Evolutionary conservation across 2,113 vertebrate species (phyloP).

Genomic region (Sus scrofa): DNA sequence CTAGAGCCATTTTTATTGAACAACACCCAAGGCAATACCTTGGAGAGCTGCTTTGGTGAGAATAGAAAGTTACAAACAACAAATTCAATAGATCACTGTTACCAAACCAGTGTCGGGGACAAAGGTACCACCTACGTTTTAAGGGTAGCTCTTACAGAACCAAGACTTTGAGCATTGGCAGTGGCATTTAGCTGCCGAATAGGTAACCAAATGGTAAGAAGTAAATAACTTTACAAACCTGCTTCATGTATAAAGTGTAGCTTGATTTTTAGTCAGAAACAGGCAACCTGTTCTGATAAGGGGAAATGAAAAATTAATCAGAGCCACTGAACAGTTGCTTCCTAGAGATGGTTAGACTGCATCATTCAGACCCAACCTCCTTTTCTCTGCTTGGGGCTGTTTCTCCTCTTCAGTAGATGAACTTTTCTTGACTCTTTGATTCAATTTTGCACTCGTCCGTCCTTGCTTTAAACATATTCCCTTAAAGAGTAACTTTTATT

Average conservation of each 20-base stretch:
- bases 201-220: constrained; percentile 19
- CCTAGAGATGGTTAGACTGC: background rate
- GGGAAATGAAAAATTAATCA: constrained; percentile 59
- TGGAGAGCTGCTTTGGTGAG: background rate
- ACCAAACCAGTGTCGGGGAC: background rate
- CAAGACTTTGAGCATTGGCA: background rate
- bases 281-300: constrained; percentile 11
- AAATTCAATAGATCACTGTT: background rate
- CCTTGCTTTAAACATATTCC: constrained; percentile 53
- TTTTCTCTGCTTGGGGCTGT: background rate
- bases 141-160: background rate
- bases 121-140: constrained; percentile 16
- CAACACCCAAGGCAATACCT: constrained; percentile 26
- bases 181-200: background rate
- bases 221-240: background rate
- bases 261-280: background rate
- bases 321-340: constrained; percentile 1
- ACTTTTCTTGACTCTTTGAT: background rate
- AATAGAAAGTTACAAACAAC: background rate
- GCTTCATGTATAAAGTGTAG: background rate
- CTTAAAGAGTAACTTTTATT: constrained; percentile 40
- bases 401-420: background rate
- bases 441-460: background rate
- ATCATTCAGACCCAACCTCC: background rate
- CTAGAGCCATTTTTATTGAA: background rate